Base-by-base conservation (phyloP, 2,888 invertebrate genomes). In the Drosophila anomelani region DNA sequence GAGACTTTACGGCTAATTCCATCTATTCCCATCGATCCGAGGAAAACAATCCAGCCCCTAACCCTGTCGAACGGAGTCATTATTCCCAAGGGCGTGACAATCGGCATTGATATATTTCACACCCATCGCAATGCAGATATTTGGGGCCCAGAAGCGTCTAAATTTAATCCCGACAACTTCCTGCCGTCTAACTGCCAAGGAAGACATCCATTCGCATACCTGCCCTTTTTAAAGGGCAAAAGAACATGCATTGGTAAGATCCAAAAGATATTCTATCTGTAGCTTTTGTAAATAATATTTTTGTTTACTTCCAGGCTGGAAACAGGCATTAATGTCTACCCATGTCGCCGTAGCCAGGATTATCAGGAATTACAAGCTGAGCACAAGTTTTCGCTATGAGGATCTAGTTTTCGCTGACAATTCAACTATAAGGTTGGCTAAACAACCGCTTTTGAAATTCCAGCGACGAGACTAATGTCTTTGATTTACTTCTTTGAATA, bases 101-200 rank as follows among this genome's bases (percentile, higher is more conserved):
- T 89, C 7, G 79, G 69, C 15, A 74, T 91, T 7, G 83, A 87
- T 55, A 86, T 91, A 13, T 91, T 88, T n/a, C 79, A 89, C 39
- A 78, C 90, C 69, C 92, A 92, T 66, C 90, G 91, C 10, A 80
- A 79, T 36, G 69, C 76, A 4, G 82, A 90, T 9, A 69, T 86
- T 36, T 92, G 92, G 92, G 92, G 92, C 0, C 71, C 80, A 1
- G 76, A 90, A 3, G 91, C 92, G 4, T 69, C 84, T 1, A 61
- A 61, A 2, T 92, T 92, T 38, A 90, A 92, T 81, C 92, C 92
- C 0, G 89, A 91, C 12, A 81, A 92, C 58, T 92, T 91, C 55
- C 66, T 90, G 15, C 91, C 91, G 0, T 75, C 84, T 4, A 91
- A 90, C 59, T 62, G 90, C 34, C 68, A 75, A 4, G 77, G 66